Conservation (phyloP, 2,797 vertebrate genomes). For the Babyrousa celebensis region DNA sequence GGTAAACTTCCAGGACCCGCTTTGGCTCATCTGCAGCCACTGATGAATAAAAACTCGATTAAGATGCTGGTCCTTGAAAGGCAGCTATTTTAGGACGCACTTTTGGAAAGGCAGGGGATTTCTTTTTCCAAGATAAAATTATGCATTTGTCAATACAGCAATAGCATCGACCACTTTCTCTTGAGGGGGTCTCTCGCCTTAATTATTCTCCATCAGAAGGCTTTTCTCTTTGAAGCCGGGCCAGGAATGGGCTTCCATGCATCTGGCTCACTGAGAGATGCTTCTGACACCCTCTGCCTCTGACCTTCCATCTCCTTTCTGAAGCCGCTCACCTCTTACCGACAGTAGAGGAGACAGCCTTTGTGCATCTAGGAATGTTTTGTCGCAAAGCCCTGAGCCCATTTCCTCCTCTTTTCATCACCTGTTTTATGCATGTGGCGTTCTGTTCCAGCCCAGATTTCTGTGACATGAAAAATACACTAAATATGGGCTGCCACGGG, state of each 20-base stretch:
- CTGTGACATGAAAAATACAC: slow-evolving; percentile 75
- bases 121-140: slow-evolving; percentile 66
- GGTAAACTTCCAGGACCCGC: slow-evolving; percentile 52
- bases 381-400: background rate
- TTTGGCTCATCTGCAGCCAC: slow-evolving; percentile 53
- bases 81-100: slow-evolving; percentile 65
- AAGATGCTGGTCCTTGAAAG: slow-evolving; percentile 27
- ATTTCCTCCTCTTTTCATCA: background rate
- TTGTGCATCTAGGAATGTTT: background rate
- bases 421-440: slow-evolving; percentile 64
- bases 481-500: slow-evolving; percentile 48
- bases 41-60: slow-evolving; percentile 67
- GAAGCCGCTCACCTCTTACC: background rate
- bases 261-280: background rate
- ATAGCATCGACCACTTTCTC: background rate
- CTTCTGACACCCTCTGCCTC: background rate
- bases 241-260: background rate
- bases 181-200: slow-evolving; percentile 35
- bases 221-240: slow-evolving; percentile 42
- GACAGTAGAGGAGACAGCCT: background rate
- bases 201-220: slow-evolving; percentile 57
- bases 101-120: slow-evolving; percentile 64
- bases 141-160: slow-evolving; percentile 62
- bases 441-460: slow-evolving; percentile 71
- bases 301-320: background rate